Conservation (phyloP, 2,797 vertebrate species). For the Apogon talboti region DNA sequence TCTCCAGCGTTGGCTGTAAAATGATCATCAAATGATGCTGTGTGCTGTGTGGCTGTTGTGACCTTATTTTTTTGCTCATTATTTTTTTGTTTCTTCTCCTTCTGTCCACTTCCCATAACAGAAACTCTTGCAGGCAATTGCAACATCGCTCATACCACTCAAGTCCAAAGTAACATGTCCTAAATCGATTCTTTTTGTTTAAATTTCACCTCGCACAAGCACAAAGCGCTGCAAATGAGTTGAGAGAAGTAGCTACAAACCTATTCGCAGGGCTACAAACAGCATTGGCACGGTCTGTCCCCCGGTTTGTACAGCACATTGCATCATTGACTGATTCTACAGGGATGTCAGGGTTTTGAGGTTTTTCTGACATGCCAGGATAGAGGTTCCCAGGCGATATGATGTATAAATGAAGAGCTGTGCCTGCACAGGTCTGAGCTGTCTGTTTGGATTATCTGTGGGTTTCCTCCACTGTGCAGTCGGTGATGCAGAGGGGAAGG, state of each 20-base stretch:
- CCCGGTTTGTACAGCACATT: conserved; percentile 44
- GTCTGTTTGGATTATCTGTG: conserved; percentile 61
- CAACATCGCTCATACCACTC: conserved; percentile 34
- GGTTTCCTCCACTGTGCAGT: conserved; percentile 28
- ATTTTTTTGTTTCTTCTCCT: conserved; percentile 49
- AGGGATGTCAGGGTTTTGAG: conserved; percentile 29
- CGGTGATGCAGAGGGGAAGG: conserved; percentile 19
- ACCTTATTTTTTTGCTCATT: conserved; percentile 64
- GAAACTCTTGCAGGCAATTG: conserved; percentile 53
- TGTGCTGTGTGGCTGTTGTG: conserved; percentile 17
- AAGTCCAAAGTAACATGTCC: conserved; percentile 18
- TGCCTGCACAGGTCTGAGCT: conserved; percentile 50
- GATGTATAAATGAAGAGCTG: conserved; percentile 72
- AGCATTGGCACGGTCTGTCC: conserved; percentile 1
- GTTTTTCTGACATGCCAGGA: conserved; percentile 53
- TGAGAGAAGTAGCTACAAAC: conserved; percentile 3
- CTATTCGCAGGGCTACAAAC: neutral
- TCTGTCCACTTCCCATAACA: conserved; percentile 30
- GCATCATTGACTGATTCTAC: conserved; percentile 16
- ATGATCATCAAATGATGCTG: conserved; percentile 19
- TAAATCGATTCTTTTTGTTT: conserved; percentile 10
- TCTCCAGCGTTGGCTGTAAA: neutral
- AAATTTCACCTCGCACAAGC: conserved; percentile 17
- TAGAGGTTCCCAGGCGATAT: conserved; percentile 35
- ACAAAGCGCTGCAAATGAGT: neutral